These are phyloP conservation scores for Scaptomyza flava DNA, from an alignment of 2,888 invertebrate species.

Conservation along the genomic window DNA sequence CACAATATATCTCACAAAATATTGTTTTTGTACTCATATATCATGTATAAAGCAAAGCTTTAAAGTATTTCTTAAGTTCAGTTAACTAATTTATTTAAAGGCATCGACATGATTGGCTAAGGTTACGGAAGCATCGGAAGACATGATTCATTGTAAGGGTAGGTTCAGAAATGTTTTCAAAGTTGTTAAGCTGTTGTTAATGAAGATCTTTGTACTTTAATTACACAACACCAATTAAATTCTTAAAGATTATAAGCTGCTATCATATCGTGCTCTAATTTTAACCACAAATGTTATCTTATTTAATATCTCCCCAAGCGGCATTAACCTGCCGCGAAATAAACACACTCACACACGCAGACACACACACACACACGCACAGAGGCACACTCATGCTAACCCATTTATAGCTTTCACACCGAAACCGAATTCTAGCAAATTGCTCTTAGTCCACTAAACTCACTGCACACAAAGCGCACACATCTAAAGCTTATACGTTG, in stretches of 20 bases:
- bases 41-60: too few species aligned
- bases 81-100: too few species aligned
- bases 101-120: too few species aligned
- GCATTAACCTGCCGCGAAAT: conserved; percentile 26
- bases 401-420: conserved; percentile 34
- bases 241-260: conserved; percentile 8
- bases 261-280: conserved; percentile 15
- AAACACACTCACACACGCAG: conserved; percentile 8
- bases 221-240: background rate
- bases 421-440: conserved; percentile 55
- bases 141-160: too few species aligned
- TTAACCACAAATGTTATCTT: conserved; percentile 34
- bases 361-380: conserved; percentile 9
- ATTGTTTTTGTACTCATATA: too few species aligned
- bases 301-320: conserved; percentile 40
- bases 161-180: too few species aligned
- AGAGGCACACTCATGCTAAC: conserved; percentile 11
- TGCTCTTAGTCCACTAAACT: conserved; percentile 58
- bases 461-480: conserved; percentile 42
- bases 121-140: too few species aligned
- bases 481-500: too few species aligned
- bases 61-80: too few species aligned
- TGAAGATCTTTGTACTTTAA: background rate
- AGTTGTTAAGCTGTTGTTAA: background rate
- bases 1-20: too few species aligned